Evolutionary conservation across 2,113 vertebrate species (phyloP).

Genomic region (Neolamprologus sp.): DNA sequence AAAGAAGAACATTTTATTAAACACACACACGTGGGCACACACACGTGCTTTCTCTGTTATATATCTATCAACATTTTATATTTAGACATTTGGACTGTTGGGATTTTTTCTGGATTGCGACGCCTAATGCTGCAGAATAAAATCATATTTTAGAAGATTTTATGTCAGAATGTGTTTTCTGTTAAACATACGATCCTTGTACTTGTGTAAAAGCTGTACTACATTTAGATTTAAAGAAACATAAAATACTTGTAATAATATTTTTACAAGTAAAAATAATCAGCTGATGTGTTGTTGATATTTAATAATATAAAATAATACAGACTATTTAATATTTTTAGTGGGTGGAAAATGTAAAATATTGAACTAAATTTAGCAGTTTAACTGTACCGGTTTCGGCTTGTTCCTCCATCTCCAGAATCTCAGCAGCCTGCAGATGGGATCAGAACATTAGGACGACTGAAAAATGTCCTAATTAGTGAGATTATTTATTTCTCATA

Average conservation of each 20-base stretch:
- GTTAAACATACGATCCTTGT: background rate
- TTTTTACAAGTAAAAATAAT: background rate
- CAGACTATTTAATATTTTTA: background rate
- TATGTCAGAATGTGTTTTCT: background rate
- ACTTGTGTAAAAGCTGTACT: background rate
- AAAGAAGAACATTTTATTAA: background rate
- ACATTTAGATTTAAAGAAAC: background rate
- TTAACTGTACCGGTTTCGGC: constrained; percentile 31
- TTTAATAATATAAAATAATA: background rate
- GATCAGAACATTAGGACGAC: background rate
- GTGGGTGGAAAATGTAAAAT: background rate
- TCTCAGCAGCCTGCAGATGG: constrained; percentile 34
- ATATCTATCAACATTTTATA: background rate
- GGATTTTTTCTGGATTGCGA: background rate
- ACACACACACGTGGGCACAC: background rate
- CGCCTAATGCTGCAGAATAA: rapidly evolving
- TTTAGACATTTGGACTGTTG: background rate
- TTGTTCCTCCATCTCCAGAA: constrained; percentile 38
- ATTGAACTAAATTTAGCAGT: background rate
- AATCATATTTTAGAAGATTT: background rate
- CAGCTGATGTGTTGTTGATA: background rate
- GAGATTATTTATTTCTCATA: background rate
- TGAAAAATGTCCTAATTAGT: background rate
- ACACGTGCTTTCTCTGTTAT: background rate
- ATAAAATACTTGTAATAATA: background rate